Percentiles rank a stretch among this genome's conserved stretches.
These are phyloP conservation scores for Thamnophis elegans DNA, from an alignment of 2,797 vertebrate species.

Conservation along the genomic window DNA sequence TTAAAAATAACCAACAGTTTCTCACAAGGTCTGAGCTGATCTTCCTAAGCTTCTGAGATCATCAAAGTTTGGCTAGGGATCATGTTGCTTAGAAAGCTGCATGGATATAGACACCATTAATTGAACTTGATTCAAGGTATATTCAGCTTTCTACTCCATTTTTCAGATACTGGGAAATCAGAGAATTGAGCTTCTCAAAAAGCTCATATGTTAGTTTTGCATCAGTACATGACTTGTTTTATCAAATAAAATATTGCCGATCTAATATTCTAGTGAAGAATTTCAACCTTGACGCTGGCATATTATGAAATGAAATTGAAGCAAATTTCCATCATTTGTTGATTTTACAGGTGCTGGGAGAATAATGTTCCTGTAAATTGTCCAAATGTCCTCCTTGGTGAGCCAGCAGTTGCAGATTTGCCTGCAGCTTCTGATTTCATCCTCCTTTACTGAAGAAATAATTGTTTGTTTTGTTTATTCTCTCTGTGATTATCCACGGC, in stretches of 20 bases:
- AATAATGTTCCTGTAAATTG: constrained; percentile 51
- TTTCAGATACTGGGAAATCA: neutral
- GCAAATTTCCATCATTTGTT: constrained; percentile 35
- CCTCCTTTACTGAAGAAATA: constrained; percentile 2
- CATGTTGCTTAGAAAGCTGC: neutral
- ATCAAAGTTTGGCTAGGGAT: neutral
- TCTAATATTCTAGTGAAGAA: constrained; percentile 33
- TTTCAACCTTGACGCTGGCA: constrained; percentile 1
- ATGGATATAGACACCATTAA: neutral
- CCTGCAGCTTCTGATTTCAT: neutral
- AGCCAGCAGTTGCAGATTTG: constrained; percentile 22
- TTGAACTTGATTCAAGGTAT: neutral
- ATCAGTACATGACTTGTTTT: neutral
- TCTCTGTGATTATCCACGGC: neutral
- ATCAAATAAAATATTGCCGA: constrained; percentile 38
- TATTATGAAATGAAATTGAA: constrained; percentile 35
- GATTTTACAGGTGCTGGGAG: constrained; percentile 49
- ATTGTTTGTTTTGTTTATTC: constrained; percentile 2
- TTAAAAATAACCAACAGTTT: neutral
- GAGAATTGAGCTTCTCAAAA: neutral
- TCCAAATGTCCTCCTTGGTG: constrained; percentile 35
- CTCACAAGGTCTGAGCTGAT: neutral
- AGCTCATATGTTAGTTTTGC: neutral
- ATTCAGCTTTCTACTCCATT: neutral
- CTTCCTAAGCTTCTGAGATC: neutral